Base-by-base conservation (phyloP, 35 echinoderm and acorn worm species). In the Hemicentrotus pulcherrimus region DNA sequence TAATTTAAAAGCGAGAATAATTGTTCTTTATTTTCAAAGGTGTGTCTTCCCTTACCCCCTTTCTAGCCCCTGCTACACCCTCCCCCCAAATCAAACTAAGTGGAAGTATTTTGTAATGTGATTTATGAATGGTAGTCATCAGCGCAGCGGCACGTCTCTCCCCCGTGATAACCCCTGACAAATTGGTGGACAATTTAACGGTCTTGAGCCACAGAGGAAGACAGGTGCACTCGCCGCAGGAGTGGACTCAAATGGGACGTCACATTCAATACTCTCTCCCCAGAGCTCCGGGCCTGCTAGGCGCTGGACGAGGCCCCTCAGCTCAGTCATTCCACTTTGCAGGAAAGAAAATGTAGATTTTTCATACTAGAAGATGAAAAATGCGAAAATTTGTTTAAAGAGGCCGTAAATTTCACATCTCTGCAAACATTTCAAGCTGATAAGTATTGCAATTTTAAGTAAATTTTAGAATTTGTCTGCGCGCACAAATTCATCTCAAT, bases 101-200 rank as follows among this genome's bases (percentile, higher is more conserved):
- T 90, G 88, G 88, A 90, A 90, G 88, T 90, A 90, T 90, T 90
- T 90, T 93, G 91, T 93, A 93, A 93, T 93, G 48, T 47, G 91
- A 93, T 93, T 93, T 93, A 93, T 93, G 91, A 93, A 93, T 93
- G 91, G 91, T 93, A 93, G 91, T 47, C 48, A 50, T 93, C 91
- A 58, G 45, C 91, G 48, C 91, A 93, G 91, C 91, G 91, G 45
- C 91, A 31, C 48, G 48, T 55, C 91, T 50, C 48, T 93, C 91
- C 91, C 91, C 91, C 91, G 91, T 93, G 91, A 93, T 93, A 93
- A 93, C 91, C 91, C 91, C 46, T 93, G 91, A 93, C 91, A 93
- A 93, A 93, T 93, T 93, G 91, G 91, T 46, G 48, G 31, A 93
- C 91, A 58, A 93, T 47, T 93, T 93, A 50, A 93, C 91, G 91